Base-by-base conservation (phyloP, 1,140 invertebrate species). In the Copidosoma floridanum region DNA sequence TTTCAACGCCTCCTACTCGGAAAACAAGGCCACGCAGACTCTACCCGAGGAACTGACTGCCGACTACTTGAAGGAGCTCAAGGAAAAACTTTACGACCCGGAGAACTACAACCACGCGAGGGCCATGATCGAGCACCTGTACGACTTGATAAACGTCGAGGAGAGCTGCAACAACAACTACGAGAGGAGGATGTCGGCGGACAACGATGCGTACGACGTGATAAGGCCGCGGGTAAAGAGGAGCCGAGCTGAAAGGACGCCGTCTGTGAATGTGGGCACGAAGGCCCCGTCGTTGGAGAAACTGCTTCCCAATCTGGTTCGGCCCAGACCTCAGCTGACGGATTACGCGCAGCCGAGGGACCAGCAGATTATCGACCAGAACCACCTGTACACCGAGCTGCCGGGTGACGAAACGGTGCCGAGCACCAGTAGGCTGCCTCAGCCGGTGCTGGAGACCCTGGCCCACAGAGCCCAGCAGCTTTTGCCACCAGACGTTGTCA, bases 91-190 rank as follows among this genome's bases (percentile, higher is more conserved):
- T 2, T 86, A 89, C 58, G 86, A 88, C 70, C 89, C 89, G 0
- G 84, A 87, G 41, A 86, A 88, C 55, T 89, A 89, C 64, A 84
- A 85, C 40, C 86, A 90, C 67, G 89, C 89, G 1, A 81, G 86
- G 21, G 87, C 89, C 74, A 89, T 89, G 81, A 91, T 91, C 50
- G 89, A 91, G 68, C 86, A 89, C 61, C 74, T 91, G 2, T 91
- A 91, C 65, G 89, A 90, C 71, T 80, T 89, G 23, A 90, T 90
- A 44, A 89, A 90, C 68, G 85, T 89, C 1, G 86, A 89, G 68
- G 87, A 89, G 62, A 87, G 81, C 37, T 87, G 85, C 64, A 88
- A 87, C 65, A 83, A 83, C 27, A 86, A 87, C 63, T 8, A 32
- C 29, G 12, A 32, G 6, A 71, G 73, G n/a, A 66, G 68, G 37